Percentiles rank a stretch among this genome's conserved stretches.
Conservation (phyloP, 1,140 invertebrate genomes). For the Megathymus violae region DNA sequence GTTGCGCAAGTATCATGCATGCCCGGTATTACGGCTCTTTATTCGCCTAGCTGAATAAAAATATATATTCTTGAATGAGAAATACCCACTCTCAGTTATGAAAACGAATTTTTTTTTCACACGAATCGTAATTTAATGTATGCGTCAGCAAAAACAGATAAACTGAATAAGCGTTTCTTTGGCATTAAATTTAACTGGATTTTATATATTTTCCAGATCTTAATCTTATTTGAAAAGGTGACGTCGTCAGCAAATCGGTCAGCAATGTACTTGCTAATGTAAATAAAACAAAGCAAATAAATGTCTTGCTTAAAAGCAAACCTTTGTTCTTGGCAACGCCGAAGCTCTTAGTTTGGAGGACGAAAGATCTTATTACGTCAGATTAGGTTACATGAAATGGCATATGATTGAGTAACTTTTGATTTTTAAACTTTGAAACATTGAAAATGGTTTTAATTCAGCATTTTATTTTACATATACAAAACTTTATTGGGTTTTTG, state of each 20-base stretch:
- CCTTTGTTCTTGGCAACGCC: conserved; percentile 11
- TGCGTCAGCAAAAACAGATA: background rate
- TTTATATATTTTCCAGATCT: background rate
- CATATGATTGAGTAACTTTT: background rate
- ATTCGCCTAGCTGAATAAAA: no score
- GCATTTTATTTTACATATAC: no score
- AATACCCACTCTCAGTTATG: no score
- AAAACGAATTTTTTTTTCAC: no score
- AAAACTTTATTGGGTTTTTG: no score
- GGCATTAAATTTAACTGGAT: conserved; percentile 3
- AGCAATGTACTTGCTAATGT: conserved; percentile 21
- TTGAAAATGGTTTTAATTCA: background rate
- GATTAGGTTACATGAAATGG: background rate
- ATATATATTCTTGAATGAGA: no score
- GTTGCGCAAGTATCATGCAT: no score
- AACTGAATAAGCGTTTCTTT: background rate
- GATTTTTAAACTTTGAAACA: background rate
- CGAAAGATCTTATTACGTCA: conserved; percentile 10
- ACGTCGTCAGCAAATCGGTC: conserved; percentile 24
- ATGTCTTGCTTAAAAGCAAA: conserved; percentile 27
- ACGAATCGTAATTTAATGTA: no score
- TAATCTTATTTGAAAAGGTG: conserved; percentile 9
- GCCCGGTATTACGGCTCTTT: no score
- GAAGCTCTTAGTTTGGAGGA: conserved; percentile 2
- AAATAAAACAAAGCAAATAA: conserved; percentile 11